Evolutionary conservation across 2,797 vertebrate genomes (phyloP).

Genomic region (Pseudomugil tenellus): DNA sequence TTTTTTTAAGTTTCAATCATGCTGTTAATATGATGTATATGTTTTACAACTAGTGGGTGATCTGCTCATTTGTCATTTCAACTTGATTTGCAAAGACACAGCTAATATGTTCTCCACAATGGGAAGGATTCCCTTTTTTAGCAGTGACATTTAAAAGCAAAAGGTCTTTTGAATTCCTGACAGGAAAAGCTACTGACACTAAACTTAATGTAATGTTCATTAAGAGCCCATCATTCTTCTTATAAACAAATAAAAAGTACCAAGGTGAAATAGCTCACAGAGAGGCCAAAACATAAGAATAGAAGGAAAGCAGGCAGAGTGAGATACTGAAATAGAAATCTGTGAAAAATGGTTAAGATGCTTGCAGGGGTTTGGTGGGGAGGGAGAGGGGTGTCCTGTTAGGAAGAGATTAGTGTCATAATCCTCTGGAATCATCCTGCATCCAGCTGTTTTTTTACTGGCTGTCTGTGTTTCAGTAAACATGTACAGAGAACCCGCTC

Average conservation of each 20-base stretch:
- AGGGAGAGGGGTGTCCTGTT: slow-evolving; percentile 52
- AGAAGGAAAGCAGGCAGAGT: neutral
- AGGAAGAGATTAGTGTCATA: slow-evolving; percentile 65
- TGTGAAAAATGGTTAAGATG: slow-evolving; percentile 29
- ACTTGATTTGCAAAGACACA: slow-evolving; percentile 3
- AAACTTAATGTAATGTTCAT: slow-evolving; percentile 9
- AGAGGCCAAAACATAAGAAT: slow-evolving; percentile 6
- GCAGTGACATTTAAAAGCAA: slow-evolving; percentile 10
- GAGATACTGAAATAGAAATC: slow-evolving; percentile 16
- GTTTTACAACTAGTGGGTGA: neutral
- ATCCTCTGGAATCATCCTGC: slow-evolving; percentile 60
- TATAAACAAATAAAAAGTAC: slow-evolving; percentile 8
- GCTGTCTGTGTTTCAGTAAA: slow-evolving; percentile 41
- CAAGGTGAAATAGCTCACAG: slow-evolving; percentile 4
- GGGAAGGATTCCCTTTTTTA: neutral
- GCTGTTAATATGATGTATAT: neutral
- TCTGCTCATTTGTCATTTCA: neutral
- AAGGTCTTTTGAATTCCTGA: neutral
- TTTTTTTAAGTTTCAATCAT: neutral
- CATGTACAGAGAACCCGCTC: slow-evolving; percentile 31
- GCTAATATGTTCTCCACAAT: neutral
- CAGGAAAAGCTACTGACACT: neutral
- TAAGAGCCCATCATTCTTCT: slow-evolving; percentile 2
- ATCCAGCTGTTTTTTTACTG: slow-evolving; percentile 52
- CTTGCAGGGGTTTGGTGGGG: slow-evolving; percentile 16